phyloP scores from a whole-genome alignment of 2,113 vertebrate genomes.

The Mastomys natalensis region DNA sequence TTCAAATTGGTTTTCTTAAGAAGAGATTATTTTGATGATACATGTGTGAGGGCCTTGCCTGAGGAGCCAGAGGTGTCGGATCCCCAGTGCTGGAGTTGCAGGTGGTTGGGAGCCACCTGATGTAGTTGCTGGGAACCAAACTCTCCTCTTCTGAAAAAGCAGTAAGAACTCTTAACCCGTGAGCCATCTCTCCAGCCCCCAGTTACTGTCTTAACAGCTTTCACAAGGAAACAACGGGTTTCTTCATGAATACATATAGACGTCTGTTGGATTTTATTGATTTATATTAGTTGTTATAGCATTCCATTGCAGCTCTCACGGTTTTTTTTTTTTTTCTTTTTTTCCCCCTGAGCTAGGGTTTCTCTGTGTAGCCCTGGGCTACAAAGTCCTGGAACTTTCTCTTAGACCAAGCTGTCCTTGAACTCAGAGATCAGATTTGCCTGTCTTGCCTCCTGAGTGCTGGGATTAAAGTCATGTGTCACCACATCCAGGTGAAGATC shows the following conservation, averaged over 20 bases:
- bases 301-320: neutral
- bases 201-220: neutral
- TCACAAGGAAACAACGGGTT: neutral
- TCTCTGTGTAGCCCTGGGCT: neutral
- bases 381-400: neutral
- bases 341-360: neutral
- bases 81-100: neutral
- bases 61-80: neutral
- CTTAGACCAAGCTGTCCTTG: neutral
- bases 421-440: neutral
- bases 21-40: neutral
- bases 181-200: neutral
- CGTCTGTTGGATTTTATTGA: conserved; percentile 40
- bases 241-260: neutral
- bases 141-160: neutral
- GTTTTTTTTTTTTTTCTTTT: neutral
- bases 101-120: neutral
- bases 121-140: too few relatives aligned
- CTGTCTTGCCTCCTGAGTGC: neutral
- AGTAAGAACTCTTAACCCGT: neutral
- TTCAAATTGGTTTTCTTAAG: neutral
- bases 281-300: neutral
- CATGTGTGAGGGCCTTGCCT: neutral
- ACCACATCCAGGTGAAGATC: too few relatives aligned
- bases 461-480: neutral